These are phyloP conservation scores for Drosophila rufa DNA, from an alignment of 1,140 invertebrate genomes.

Conservation along the genomic window DNA sequence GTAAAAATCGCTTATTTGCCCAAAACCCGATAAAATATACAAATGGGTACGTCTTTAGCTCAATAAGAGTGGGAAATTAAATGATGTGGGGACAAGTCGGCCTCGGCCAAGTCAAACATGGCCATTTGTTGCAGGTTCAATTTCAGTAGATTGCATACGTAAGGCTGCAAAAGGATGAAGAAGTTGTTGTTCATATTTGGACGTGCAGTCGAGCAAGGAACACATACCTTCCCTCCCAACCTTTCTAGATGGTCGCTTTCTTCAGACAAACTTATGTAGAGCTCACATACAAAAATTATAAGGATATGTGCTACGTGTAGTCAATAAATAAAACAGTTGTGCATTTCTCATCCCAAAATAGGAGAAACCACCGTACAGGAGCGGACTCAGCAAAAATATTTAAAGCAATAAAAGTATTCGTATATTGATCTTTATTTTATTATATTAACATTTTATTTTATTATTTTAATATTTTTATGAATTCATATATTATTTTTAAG, in stretches of 20 bases:
- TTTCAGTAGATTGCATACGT: conserved; percentile 77
- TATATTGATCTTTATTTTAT: no score
- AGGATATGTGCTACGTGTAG: conserved; percentile 78
- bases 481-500: no score
- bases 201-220: conserved; percentile 76
- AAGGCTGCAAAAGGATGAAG: conserved; percentile 50
- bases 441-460: no score
- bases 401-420: no score
- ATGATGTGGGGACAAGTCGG: conserved; percentile 30
- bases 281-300: conserved; percentile 77
- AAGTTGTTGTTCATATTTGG: conserved; percentile 80
- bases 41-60: conserved; percentile 41
- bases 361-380: conserved; percentile 4
- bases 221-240: conserved; percentile 37
- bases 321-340: conserved; percentile 82
- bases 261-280: conserved; percentile 60
- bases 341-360: conserved; percentile 42
- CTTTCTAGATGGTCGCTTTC: conserved; percentile 25
- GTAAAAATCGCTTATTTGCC: conserved; percentile 82
- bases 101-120: conserved; percentile 76
- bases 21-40: conserved; percentile 78
- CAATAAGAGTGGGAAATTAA: conserved; percentile 12
- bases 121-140: conserved; percentile 80
- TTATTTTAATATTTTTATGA: no score
- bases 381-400: background rate